These are phyloP conservation scores for Porites australiensis DNA, from an alignment of 64 coral and sea anemone species.

Conservation along the genomic window DNA sequence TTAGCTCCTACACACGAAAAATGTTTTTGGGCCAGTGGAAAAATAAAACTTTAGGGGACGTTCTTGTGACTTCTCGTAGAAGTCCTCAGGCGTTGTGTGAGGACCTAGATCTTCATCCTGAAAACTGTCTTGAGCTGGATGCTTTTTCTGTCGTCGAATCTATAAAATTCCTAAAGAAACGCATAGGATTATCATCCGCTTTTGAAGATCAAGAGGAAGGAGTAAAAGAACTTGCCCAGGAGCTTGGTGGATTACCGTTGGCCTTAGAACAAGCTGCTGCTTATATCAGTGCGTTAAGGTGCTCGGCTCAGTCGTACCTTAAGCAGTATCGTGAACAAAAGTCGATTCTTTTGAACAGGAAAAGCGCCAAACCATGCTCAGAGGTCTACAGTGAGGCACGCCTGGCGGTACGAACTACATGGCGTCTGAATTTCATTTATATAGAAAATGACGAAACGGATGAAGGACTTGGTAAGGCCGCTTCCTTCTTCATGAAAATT, in stretches of 20 bases:
- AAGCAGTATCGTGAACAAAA: constrained; percentile 25
- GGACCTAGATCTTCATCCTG: neutral
- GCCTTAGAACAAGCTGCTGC: constrained; percentile 72
- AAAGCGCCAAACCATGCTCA: neutral
- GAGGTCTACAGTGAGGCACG: constrained; percentile 22
- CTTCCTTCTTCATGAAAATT: constrained; percentile 40
- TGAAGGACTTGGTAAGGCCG: neutral
- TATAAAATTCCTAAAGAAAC: constrained; percentile 41
- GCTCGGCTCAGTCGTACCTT: constrained; percentile 25
- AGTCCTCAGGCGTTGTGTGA: neutral
- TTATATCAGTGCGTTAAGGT: neutral
- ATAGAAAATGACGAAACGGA: neutral
- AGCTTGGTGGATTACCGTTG: constrained; percentile 60
- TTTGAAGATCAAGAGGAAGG: neutral
- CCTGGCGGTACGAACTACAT: constrained; percentile 58
- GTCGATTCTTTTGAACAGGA: neutral
- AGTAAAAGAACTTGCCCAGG: neutral
- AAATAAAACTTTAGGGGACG: constrained; percentile 6
- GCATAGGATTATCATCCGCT: neutral
- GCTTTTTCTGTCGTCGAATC: constrained; percentile 14
- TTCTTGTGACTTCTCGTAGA: constrained; percentile 59
- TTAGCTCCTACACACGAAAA: constrained; percentile 28
- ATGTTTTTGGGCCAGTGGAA: constrained; percentile 62
- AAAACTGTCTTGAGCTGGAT: constrained; percentile 31
- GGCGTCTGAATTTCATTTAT: constrained; percentile 58